Evolutionary conservation across 2,797 vertebrate species (phyloP), one percentile per base, ranked within the genome.

Genomic region (Acrossocheilus wenchowensis): DNA sequence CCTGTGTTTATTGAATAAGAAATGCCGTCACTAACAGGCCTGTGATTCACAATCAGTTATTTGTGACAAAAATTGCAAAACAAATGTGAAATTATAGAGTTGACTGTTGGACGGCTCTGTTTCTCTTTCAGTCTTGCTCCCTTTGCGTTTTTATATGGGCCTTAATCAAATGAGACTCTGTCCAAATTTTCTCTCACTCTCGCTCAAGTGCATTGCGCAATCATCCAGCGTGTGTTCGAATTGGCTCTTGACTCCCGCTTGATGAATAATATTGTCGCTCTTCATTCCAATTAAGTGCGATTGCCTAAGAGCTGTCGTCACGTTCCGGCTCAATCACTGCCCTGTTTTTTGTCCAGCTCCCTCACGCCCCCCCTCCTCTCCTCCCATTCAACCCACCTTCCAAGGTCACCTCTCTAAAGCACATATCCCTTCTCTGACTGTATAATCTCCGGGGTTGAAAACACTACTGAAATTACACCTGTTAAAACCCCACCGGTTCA

Each of bases 241-340:
- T 96, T 96, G 95, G 94, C 96, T 96, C 96, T 97, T 97, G 95
- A 96, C 95, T 96, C 92, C 92, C 91, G 92, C 93, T 95, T 95
- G 95, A 94, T 95, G 94, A 94, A 94, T 97, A 97, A 97, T 95
- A 94, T 96, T 96, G 94, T 96, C 94, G 94, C 96, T 97, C 96
- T 97, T 96, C 95, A 96, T 96, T 97, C 96, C 96, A 97, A 96
- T 98, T 97, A 97, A 96, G 94, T 90, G 92, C 92, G 95, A 92
- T 95, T 95, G 94, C 95, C 94, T 92, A 93, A 92, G 89, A 93
- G 92, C 94, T 94, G 94, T 94, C 95, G 95, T 95, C 95, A 93
- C 93, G 92, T 94, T 92, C 85, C 89, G 89, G 88, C 90, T 94
- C 89, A 93, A 92, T 94, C 93, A 92, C 90, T 89, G 86, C 60